Conservation (phyloP, 2,113 vertebrate species). For the Oncorhynchus keta region DNA sequence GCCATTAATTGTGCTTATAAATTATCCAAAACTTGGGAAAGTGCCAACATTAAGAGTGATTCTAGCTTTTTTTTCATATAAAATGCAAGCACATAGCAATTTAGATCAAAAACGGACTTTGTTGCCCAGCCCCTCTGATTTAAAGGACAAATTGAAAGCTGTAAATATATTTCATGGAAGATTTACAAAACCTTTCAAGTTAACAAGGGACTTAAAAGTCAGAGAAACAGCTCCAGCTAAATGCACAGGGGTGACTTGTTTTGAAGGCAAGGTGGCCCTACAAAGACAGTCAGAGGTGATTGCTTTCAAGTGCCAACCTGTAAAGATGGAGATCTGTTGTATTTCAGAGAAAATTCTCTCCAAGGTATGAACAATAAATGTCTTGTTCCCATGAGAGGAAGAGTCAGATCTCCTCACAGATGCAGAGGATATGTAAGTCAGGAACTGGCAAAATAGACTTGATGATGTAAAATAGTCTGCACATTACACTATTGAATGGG, state of each 20-base stretch:
- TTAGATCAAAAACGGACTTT: neutral
- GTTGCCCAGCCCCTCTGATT: neutral
- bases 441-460: neutral
- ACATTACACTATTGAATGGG: neutral
- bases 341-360: constrained; percentile 3
- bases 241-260: neutral
- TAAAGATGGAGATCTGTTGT: neutral
- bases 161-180: constrained; percentile 12
- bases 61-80: neutral
- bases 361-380: neutral
- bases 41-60: constrained; percentile 9
- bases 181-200: constrained; percentile 15
- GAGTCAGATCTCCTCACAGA: neutral
- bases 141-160: constrained; percentile 7
- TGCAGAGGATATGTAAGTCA: neutral
- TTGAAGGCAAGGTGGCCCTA: neutral
- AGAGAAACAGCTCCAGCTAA: neutral
- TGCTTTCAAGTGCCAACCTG: neutral
- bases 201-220: constrained; percentile 9
- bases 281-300: constrained; percentile 8
- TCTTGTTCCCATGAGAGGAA: neutral
- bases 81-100: neutral
- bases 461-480: neutral
- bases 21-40: neutral
- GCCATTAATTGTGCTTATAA: constrained; percentile 9